phyloP scores from a whole-genome alignment of 2,113 vertebrate species.

The Phylloscopus trochilus region DNA sequence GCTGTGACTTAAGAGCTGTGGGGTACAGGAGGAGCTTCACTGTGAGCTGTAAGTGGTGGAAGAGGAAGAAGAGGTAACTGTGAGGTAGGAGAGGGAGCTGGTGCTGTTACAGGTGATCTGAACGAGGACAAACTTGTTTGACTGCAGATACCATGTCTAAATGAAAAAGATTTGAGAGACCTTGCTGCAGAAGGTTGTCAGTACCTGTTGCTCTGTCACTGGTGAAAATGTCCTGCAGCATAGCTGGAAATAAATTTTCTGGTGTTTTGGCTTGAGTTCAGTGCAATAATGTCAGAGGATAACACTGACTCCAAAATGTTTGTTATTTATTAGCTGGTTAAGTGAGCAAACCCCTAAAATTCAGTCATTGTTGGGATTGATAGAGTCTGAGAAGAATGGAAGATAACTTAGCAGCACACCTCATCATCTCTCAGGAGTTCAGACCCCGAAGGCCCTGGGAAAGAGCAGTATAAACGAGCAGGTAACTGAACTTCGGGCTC shows the following conservation, averaged over 20 bases:
- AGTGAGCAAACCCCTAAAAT: not conserved
- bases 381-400: not conserved
- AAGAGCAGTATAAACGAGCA: not conserved
- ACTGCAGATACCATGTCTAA: not conserved
- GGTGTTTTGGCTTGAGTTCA: not conserved
- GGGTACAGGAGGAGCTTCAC: not conserved
- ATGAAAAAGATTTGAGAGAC: not conserved
- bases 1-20: not conserved
- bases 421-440: not conserved
- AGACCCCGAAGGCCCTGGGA: not conserved
- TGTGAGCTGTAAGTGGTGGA: not conserved
- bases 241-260: not conserved
- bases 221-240: not conserved
- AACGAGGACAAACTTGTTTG: not conserved
- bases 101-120: not conserved
- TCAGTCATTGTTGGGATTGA: not conserved
- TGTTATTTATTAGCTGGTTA: not conserved
- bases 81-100: not conserved
- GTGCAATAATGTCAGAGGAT: not conserved
- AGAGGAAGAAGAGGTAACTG: not conserved
- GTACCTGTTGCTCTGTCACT: not conserved
- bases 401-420: not conserved
- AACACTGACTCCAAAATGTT: not conserved
- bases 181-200: not conserved
- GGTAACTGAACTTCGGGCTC: not conserved